Percentiles rank a stretch among this genome's conserved stretches.
phyloP scores from a whole-genome alignment of 1,140 invertebrate genomes.

The Frieseomelitta varia region DNA sequence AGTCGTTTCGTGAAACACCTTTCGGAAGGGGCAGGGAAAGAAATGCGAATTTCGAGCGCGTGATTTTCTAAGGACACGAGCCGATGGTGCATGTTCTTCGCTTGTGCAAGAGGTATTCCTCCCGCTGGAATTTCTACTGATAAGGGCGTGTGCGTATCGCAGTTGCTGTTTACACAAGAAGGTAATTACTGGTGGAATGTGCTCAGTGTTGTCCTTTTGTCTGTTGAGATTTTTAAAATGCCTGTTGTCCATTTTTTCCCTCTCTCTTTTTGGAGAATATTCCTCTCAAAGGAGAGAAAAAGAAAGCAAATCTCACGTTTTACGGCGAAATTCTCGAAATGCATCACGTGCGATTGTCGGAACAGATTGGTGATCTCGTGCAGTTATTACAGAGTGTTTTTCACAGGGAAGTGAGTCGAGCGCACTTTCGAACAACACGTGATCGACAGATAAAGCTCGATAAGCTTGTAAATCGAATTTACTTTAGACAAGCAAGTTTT shows the following conservation, averaged over 20 bases:
- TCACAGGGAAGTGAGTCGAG: too few relatives aligned
- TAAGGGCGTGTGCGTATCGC: background rate
- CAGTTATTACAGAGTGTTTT: background rate
- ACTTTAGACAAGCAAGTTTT: background rate
- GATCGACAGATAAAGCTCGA: background rate
- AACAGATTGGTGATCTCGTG: background rate
- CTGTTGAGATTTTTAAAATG: background rate
- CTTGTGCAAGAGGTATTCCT: background rate
- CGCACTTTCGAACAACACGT: background rate
- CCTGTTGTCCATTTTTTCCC: background rate
- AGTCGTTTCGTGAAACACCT: background rate
- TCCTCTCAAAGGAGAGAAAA: background rate
- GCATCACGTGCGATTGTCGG: background rate
- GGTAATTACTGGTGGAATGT: constrained; percentile 26
- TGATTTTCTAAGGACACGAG: background rate
- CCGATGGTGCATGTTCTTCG: background rate
- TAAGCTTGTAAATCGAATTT: background rate
- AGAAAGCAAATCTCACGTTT: background rate
- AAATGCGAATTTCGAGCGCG: background rate
- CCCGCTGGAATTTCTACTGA: background rate
- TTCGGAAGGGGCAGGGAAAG: too few relatives aligned
- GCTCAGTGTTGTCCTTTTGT: background rate
- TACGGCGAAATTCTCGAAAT: background rate
- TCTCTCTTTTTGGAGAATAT: background rate
- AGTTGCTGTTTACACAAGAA: constrained; percentile 28